These are phyloP conservation scores for Gnathonemus echidnorhynchus DNA, from an alignment of 2,113 vertebrate species.

Conservation along the genomic window DNA sequence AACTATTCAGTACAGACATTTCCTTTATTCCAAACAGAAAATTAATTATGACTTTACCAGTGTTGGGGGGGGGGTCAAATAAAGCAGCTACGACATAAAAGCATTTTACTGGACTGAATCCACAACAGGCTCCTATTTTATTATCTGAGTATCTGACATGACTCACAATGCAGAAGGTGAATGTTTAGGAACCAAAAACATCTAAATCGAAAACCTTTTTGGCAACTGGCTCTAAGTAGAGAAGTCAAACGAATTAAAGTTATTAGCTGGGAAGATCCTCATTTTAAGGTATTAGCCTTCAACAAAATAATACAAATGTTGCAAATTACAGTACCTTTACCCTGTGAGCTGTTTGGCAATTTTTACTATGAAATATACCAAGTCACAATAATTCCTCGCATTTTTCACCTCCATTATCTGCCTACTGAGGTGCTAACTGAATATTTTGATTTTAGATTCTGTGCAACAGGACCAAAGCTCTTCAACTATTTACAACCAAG, in stretches of 20 bases:
- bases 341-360: neutral
- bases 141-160: neutral
- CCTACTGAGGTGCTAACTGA: neutral
- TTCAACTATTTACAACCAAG: neutral
- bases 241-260: neutral
- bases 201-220: neutral
- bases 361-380: neutral
- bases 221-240: neutral
- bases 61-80: neutral
- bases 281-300: neutral
- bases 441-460: neutral
- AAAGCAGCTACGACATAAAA: neutral
- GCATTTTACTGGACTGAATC: neutral
- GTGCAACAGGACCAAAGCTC: neutral
- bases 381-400: neutral
- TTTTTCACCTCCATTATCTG: neutral
- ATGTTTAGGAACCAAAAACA: neutral
- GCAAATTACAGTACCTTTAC: neutral
- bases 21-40: neutral
- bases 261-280: neutral
- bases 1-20: neutral
- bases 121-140: neutral
- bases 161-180: neutral
- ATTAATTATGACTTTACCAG: neutral
- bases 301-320: neutral